These are phyloP conservation scores for Siniperca chuatsi DNA, from an alignment of 2,113 vertebrate genomes.

Conservation along the genomic window DNA sequence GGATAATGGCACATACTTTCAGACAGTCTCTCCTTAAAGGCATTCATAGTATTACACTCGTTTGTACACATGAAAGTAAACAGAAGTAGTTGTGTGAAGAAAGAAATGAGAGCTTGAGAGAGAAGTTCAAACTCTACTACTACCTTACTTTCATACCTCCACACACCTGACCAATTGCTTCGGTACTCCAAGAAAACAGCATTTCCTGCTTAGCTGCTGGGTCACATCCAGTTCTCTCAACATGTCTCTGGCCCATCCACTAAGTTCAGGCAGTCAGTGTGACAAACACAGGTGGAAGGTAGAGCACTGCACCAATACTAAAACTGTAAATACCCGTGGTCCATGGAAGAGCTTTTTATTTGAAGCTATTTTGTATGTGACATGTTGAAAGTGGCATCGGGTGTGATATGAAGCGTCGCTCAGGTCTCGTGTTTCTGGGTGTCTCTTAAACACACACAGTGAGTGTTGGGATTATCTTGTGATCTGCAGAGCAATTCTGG, in stretches of 20 bases:
- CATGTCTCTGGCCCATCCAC: neutral
- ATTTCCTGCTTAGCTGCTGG: too few species aligned
- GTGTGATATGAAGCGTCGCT: neutral
- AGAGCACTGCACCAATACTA: neutral
- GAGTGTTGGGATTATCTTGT: constrained; percentile 47
- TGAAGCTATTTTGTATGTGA: neutral
- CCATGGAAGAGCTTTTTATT: neutral
- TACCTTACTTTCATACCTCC: too few species aligned
- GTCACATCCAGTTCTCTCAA: neutral
- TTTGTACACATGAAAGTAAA: too few species aligned
- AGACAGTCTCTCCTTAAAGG: too few species aligned
- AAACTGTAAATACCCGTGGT: neutral
- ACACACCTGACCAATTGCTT: too few species aligned
- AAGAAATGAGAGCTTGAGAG: too few species aligned
- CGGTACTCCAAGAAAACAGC: too few species aligned
- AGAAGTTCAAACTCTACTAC: too few species aligned
- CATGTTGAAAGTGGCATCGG: constrained; percentile 18
- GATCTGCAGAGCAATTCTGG: constrained; percentile 50
- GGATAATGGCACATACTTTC: too few species aligned
- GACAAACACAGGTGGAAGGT: neutral
- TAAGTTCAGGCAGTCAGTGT: neutral
- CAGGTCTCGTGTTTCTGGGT: constrained; percentile 46
- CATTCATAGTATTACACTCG: too few species aligned
- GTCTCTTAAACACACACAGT: constrained; percentile 9
- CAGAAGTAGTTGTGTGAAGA: too few species aligned